Evolutionary conservation across 2,888 invertebrate species (phyloP).

Genomic region (Microplitis manilae): DNA sequence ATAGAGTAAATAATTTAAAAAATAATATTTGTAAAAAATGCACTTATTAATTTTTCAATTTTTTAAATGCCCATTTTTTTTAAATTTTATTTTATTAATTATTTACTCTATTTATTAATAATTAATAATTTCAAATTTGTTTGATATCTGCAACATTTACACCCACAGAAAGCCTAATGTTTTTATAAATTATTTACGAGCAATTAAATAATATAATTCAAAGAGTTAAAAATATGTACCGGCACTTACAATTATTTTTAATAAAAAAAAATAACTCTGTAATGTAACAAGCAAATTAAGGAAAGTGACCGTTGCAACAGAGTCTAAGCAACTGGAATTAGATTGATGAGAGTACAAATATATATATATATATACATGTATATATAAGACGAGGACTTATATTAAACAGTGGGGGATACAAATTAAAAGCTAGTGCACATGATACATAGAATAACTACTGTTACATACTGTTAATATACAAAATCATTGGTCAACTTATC

Average conservation of each 20-base stretch:
- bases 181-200: no score
- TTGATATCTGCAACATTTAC: no score
- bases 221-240: no score
- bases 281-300: neutral
- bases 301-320: neutral
- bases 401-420: constrained; percentile 1
- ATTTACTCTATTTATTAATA: no score
- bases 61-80: no score
- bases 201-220: no score
- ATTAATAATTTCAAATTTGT: no score
- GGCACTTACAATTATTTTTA: constrained; percentile 10
- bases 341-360: constrained; percentile 7
- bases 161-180: no score
- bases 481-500: constrained; percentile 32
- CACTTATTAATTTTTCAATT: no score
- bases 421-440: neutral
- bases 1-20: no score
- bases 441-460: constrained; percentile 1
- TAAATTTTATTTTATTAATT: no score
- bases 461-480: neutral
- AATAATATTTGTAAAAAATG: no score
- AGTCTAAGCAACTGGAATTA: neutral
- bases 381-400: neutral
- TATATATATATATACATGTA: neutral
- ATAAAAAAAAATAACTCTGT: constrained; percentile 10